Conservation (phyloP, 2,113 vertebrate species). For the Lycaon pictus region DNA sequence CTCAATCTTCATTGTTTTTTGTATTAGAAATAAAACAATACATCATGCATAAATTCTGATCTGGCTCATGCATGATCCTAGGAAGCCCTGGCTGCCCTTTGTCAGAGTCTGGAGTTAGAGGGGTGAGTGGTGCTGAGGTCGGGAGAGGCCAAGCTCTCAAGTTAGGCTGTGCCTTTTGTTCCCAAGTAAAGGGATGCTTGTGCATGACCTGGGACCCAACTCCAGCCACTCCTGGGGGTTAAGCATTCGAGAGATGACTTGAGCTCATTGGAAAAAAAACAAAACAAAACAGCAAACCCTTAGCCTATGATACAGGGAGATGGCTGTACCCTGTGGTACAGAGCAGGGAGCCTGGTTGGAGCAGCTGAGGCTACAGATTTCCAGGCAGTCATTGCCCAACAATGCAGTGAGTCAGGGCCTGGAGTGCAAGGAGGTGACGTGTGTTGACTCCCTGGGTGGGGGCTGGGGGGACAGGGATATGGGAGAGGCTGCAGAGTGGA, state of each 20-base stretch:
- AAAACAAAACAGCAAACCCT: neutral
- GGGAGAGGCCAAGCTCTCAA: neutral
- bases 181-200: neutral
- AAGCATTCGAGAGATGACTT: constrained; percentile 22
- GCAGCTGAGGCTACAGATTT: constrained; percentile 73
- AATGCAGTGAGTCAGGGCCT: constrained; percentile 69
- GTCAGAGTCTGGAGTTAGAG: neutral
- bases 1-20: neutral
- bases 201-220: neutral
- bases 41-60: neutral
- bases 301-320: neutral
- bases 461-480: neutral
- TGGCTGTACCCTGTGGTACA: constrained; percentile 13
- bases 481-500: neutral
- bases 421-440: neutral
- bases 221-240: neutral
- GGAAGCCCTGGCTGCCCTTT: neutral
- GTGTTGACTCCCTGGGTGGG: neutral
- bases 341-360: constrained; percentile 25
- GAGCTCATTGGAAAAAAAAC: constrained; percentile 61
- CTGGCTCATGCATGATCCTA: neutral
- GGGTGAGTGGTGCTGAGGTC: neutral
- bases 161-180: neutral
- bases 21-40: neutral
- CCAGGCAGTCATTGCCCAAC: constrained; percentile 49